Percentiles rank a stretch among this genome's conserved stretches.
These are phyloP conservation scores for Octomys mimax DNA, from an alignment of 2,797 vertebrate species.

Conservation along the genomic window DNA sequence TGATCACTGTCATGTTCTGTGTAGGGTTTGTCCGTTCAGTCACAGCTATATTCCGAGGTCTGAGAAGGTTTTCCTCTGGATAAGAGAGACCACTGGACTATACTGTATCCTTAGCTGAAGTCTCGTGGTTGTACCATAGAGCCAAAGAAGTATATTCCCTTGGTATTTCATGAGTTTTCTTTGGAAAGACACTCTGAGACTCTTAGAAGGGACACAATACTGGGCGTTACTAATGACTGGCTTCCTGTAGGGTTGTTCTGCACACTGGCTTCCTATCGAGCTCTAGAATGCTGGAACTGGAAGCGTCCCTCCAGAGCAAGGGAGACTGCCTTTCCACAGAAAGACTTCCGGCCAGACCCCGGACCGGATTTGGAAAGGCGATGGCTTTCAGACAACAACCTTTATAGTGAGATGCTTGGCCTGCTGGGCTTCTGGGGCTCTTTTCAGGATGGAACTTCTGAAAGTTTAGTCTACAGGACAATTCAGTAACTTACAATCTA, in stretches of 20 bases:
- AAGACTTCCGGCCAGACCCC: neutral
- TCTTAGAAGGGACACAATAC: neutral
- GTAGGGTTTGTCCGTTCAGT: neutral
- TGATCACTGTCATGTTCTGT: neutral
- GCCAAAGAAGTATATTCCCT: neutral
- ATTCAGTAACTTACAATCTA: neutral
- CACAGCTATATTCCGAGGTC: neutral
- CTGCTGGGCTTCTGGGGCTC: neutral
- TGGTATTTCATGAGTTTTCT: neutral
- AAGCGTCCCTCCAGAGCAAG: neutral
- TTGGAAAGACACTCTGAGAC: neutral
- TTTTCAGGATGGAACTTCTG: neutral
- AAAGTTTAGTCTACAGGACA: neutral
- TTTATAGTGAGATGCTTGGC: neutral
- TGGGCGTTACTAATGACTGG: neutral
- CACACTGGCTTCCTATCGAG: neutral
- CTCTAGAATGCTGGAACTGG: neutral
- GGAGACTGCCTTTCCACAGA: neutral
- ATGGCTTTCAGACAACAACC: neutral
- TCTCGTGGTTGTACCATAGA: neutral
- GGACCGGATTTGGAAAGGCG: neutral
- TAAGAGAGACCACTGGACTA: neutral
- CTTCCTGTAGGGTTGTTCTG: conserved; percentile 1
- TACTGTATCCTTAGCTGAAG: neutral
- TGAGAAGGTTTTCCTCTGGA: neutral